Evolutionary conservation across 2,113 vertebrate species (phyloP).

Genomic region (Indri indri): DNA sequence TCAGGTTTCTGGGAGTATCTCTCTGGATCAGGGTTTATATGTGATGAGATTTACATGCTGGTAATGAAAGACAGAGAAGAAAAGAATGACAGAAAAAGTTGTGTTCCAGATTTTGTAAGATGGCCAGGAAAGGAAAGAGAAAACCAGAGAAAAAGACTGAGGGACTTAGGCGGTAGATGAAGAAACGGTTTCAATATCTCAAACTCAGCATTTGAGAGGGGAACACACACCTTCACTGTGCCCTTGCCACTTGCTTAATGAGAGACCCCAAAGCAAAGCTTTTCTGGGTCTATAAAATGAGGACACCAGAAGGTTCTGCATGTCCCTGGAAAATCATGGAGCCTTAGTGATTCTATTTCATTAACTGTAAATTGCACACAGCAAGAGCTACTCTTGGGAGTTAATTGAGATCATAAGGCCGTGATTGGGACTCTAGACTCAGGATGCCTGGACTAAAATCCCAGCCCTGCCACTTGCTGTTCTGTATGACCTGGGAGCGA

Average conservation of each 20-base stretch:
- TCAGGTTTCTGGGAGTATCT: neutral
- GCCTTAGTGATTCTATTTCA: neutral
- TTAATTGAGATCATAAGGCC: neutral
- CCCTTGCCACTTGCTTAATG: neutral
- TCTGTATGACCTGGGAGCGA: neutral
- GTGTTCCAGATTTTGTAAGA: neutral
- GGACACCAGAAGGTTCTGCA: neutral
- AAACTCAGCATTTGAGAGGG: neutral
- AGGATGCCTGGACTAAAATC: neutral
- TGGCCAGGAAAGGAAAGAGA: neutral
- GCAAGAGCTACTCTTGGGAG: neutral
- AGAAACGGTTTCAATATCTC: neutral
- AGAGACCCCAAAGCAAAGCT: neutral
- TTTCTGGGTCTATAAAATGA: neutral
- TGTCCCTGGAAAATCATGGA: neutral
- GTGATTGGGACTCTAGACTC: neutral
- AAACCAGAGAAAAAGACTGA: neutral
- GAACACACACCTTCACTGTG: rapidly evolving
- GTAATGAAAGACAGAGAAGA: neutral
- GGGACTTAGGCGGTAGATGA: neutral
- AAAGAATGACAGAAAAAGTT: neutral
- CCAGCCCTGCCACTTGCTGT: neutral
- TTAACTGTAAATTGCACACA: neutral
- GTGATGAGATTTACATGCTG: neutral
- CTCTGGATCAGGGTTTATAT: neutral